A percentile compares a stretch with the other conserved stretches of the same genome.
These are phyloP conservation scores for Lichenostomus cassidix DNA, from an alignment of 2,113 vertebrate species.

Conservation along the genomic window DNA sequence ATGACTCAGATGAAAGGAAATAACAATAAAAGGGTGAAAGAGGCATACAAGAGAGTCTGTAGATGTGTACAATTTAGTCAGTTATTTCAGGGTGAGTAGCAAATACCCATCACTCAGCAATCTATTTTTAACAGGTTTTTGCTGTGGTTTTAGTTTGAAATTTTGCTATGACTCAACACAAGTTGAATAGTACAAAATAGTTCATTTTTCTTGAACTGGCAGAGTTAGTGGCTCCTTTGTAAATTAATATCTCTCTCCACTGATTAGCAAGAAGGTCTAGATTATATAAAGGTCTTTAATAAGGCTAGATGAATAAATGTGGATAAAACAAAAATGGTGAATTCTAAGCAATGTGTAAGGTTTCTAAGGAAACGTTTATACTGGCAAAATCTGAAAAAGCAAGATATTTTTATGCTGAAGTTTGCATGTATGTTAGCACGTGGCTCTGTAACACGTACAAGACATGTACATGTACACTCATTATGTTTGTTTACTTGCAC, in stretches of 20 bases:
- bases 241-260: neutral
- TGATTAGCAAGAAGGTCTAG: neutral
- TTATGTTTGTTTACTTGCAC: too few species aligned
- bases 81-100: neutral
- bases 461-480: too few species aligned
- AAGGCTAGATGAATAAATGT: neutral
- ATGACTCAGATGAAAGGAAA: neutral
- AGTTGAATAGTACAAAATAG: neutral
- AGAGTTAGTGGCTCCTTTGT: neutral
- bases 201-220: neutral
- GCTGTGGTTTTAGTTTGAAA: neutral
- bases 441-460: neutral
- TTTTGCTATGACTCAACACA: neutral
- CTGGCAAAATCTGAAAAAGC: neutral
- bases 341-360: neutral
- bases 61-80: neutral
- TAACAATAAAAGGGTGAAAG: neutral
- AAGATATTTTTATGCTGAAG: neutral
- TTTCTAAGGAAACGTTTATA: neutral
- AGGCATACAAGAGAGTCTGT: neutral
- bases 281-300: neutral
- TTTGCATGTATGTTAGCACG: neutral
- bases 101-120: neutral
- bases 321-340: neutral
- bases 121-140: neutral